phyloP scores from a whole-genome alignment of 1,140 invertebrate species.

The Gonatopus flavifemur region DNA sequence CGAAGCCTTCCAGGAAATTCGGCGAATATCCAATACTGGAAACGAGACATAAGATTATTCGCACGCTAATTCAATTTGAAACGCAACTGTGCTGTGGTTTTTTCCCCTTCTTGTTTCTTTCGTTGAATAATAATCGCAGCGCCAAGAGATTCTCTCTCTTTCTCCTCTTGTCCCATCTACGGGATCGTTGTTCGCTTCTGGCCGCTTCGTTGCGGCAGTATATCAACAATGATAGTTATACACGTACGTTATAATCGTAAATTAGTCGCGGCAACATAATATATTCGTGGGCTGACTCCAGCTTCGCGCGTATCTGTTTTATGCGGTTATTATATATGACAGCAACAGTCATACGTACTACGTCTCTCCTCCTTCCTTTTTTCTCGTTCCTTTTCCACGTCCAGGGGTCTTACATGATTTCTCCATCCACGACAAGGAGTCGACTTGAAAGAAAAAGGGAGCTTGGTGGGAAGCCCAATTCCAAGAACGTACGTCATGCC shows the following conservation, averaged over 20 bases:
- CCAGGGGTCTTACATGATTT: too few species aligned
- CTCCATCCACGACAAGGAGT: too few species aligned
- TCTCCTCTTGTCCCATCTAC: conserved; percentile 14
- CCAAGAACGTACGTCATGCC: too few species aligned
- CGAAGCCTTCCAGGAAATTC: too few species aligned
- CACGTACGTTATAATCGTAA: conserved; percentile 61
- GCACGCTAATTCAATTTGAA: too few species aligned
- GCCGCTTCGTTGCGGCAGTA: conserved; percentile 44
- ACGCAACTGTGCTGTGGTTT: too few species aligned
- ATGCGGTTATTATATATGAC: conserved; percentile 62
- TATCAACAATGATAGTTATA: conserved; percentile 62
- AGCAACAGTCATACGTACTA: conserved; percentile 55
- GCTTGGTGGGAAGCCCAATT: too few species aligned
- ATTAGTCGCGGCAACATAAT: conserved; percentile 60
- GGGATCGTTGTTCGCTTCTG: conserved; percentile 29
- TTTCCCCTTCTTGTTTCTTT: too few species aligned
- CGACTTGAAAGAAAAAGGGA: too few species aligned
- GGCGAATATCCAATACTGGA: too few species aligned
- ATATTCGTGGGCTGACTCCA: conserved; percentile 57
- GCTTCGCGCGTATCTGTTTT: conserved; percentile 60
- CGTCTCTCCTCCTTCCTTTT: conserved; percentile 15
- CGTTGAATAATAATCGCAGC: too few species aligned
- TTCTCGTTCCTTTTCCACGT: not conserved
- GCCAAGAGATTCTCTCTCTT: conserved; percentile 11
- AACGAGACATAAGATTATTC: too few species aligned